Evolutionary conservation across 1,140 invertebrate genomes (phyloP).

Genomic region (Pachypsylla venusta): DNA sequence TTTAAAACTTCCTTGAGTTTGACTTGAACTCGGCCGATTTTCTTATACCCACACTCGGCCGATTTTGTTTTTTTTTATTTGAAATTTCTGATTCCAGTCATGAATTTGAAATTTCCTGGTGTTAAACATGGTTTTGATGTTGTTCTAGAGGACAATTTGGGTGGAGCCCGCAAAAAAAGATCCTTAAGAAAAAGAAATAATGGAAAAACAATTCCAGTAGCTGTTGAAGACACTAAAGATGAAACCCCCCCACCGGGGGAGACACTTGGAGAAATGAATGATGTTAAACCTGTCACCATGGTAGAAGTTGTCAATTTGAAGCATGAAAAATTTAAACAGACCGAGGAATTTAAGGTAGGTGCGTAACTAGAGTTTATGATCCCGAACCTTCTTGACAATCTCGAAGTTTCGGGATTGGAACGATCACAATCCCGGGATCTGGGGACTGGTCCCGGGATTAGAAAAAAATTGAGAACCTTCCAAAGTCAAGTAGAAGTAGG

Average conservation of each 20-base stretch:
- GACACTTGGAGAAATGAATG: conserved; percentile 6
- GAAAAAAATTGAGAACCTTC: no score
- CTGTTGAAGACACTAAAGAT: not conserved
- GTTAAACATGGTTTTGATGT: conserved; percentile 22
- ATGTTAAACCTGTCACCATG: conserved; percentile 54
- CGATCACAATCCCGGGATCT: no score
- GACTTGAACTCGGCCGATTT: no score
- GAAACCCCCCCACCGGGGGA: conserved; percentile 5
- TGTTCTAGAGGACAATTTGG: conserved; percentile 11
- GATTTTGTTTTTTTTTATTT: no score
- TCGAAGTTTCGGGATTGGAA: no score
- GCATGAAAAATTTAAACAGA: conserved; percentile 78
- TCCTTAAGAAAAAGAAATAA: conserved; percentile 27
- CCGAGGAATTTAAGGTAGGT: conserved; percentile 80
- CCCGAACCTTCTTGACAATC: no score
- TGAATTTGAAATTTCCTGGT: conserved; percentile 31
- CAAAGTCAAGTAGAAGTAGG: no score
- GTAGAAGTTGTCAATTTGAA: conserved; percentile 88
- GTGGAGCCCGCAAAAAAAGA: conserved; percentile 34
- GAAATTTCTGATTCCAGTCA: conserved; percentile 18
- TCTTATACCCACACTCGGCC: no score
- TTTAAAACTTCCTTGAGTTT: no score
- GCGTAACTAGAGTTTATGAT: no score
- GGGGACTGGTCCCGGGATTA: no score
- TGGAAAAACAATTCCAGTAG: conserved; percentile 19